Evolutionary conservation across 2,113 vertebrate genomes (phyloP), one percentile per base, ranked within the genome.

Genomic region (Butastur rufipennis): DNA sequence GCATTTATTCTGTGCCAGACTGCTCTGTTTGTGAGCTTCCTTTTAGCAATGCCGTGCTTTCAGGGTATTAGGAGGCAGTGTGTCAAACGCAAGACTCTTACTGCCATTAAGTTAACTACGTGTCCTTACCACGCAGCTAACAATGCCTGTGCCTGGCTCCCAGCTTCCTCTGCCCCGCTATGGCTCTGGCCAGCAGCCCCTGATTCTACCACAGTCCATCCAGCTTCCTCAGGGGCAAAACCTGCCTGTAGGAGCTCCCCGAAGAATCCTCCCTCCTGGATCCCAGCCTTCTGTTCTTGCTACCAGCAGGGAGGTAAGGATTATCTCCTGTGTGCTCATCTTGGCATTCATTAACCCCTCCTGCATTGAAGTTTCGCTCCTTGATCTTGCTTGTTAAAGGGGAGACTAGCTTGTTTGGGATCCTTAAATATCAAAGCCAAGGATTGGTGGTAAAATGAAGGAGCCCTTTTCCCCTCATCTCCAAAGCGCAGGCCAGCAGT

Each of bases 211-310:
- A 10, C 99, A 99, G 98, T 99, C 99, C 96, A 99, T 99, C 95
- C 99, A 99, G 98, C 98, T 99, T 83, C 99, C 99, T 31, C 99
- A 99, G 92, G 99, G 99, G 40, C 99, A 99, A 96, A 99, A 99
- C 97, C 98, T 99, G 80, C 98, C 99, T 3, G 99, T 99, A 6
- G 99, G 99, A 66, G 99, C 98, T 43, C 99, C 99, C 15, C 98
- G 99, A 31, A 98, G 99, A 80, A 99, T 99, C 96, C 96, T 99
- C 16, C 99, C 99, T 9, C 99, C 99, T 4, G 99, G 99, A 53
- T 99, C 99, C 38, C 99, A 99, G 98, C 98, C 99, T 16, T 98
- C 98, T 12, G 98, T 99, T 91, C 98, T 99, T 97, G 97, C 98
- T 42, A 97, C 98, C 96, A 99, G 98, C 98, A 98, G 99, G 98